These are phyloP conservation scores for Climacteris rufus DNA, from an alignment of 2,113 vertebrate genomes.

Conservation along the genomic window DNA sequence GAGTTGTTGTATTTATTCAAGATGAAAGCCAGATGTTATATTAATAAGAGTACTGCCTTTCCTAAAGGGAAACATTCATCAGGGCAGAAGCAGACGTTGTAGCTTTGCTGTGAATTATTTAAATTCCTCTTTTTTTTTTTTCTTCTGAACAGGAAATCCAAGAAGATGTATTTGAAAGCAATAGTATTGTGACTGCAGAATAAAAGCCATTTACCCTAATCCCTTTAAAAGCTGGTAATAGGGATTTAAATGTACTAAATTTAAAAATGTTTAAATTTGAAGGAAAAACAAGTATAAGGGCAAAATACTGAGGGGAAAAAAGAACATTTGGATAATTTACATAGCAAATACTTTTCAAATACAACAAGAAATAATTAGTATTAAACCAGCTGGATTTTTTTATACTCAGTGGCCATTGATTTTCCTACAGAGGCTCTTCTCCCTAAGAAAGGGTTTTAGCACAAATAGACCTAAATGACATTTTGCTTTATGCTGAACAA, in stretches of 20 bases:
- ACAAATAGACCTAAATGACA: neutral
- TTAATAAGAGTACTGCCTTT: conserved; percentile 60
- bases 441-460: neutral
- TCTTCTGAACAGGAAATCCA: conserved; percentile 56
- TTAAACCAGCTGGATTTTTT: neutral
- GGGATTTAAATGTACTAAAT: neutral
- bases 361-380: neutral
- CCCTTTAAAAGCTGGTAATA: conserved; percentile 16
- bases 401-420: neutral
- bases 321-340: neutral
- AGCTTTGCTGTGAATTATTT: conserved; percentile 65
- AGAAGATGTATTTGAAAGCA: conserved; percentile 54
- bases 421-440: neutral
- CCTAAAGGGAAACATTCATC: conserved; percentile 69
- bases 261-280: conserved; percentile 11
- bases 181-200: conserved; percentile 2
- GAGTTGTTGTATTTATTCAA: conserved; percentile 55
- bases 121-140: conserved; percentile 51
- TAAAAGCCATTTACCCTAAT: conserved; percentile 36
- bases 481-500: neutral
- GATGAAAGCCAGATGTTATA: conserved; percentile 74
- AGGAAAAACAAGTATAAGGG: neutral
- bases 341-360: neutral
- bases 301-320: neutral
- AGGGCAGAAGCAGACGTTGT: conserved; percentile 34